Evolutionary conservation across 2,113 vertebrate species (phyloP).

Genomic region (Astatotilapia flaviijosephi): DNA sequence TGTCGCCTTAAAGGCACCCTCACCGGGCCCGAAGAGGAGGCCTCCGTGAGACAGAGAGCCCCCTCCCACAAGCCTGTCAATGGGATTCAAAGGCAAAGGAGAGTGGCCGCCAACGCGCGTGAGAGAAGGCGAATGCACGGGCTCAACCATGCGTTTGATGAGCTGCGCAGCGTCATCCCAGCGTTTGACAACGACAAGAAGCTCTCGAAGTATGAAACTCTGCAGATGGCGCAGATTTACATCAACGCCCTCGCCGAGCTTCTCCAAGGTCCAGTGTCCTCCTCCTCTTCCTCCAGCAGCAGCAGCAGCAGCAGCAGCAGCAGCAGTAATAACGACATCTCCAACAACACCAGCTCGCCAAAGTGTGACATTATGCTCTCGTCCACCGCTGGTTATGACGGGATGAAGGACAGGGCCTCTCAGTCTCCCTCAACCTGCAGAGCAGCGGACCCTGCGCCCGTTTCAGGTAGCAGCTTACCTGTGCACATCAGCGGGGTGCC

Average conservation of each 20-base stretch:
- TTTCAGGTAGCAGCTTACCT: conserved; percentile 58
- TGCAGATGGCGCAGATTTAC: conserved; percentile 98
- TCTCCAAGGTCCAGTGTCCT: conserved; percentile 69
- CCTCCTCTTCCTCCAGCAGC: neutral
- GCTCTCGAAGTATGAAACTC: conserved; percentile 95
- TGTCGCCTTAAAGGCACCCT: conserved; percentile 68
- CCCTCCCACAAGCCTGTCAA: conserved; percentile 70
- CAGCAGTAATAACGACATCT: neutral
- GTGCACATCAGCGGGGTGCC: conserved; percentile 75
- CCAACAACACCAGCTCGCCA: conserved; percentile 32
- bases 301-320: neutral
- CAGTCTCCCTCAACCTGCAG: conserved; percentile 42
- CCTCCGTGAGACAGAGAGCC: conserved; percentile 56
- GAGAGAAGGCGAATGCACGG: conserved; percentile 93
- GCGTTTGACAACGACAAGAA: conserved; percentile 97
- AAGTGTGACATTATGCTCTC: conserved; percentile 51
- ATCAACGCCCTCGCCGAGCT: conserved; percentile 92
- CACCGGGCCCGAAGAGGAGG: conserved; percentile 39
- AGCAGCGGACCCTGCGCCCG: conserved; percentile 9
- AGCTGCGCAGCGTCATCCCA: conserved; percentile 93
- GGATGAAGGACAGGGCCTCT: conserved; percentile 32
- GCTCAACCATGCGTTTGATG: conserved; percentile 93
- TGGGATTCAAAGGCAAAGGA: conserved; percentile 84
- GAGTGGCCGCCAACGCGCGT: conserved; percentile 88
- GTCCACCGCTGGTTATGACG: conserved; percentile 42